phyloP scores from a whole-genome alignment of 2,113 vertebrate species.

The Ictidomys tridecemlineatus region DNA sequence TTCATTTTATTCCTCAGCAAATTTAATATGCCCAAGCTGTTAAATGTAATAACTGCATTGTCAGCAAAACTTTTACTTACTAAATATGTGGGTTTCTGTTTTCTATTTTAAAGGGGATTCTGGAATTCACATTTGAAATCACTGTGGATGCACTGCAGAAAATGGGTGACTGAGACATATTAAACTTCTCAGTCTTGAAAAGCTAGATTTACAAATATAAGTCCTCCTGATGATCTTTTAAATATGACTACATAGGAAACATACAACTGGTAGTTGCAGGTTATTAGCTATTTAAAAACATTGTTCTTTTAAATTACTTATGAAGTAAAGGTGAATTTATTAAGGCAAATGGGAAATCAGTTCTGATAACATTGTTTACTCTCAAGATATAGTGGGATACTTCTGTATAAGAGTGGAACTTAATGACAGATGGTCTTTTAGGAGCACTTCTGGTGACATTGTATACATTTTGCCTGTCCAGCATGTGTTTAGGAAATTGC shows the following conservation, averaged over 20 bases:
- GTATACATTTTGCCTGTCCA: neutral
- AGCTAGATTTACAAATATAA: conserved; percentile 34
- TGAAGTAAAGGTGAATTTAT: neutral
- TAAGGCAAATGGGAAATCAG: neutral
- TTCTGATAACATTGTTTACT: neutral
- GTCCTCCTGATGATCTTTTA: neutral
- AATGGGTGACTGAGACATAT: conserved; percentile 59
- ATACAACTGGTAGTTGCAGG: neutral
- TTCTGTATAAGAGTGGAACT: neutral
- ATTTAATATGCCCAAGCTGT: conserved; percentile 60
- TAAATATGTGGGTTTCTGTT: conserved; percentile 61
- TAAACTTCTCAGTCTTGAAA: conserved; percentile 58
- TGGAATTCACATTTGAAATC: conserved; percentile 63
- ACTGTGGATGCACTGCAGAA: conserved; percentile 57
- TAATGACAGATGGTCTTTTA: neutral
- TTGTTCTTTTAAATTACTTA: neutral
- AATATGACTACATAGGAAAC: neutral
- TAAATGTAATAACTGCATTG: conserved; percentile 66
- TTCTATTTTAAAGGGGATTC: conserved; percentile 61
- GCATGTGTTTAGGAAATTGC: neutral
- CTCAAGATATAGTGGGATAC: neutral
- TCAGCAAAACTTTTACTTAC: conserved; percentile 72
- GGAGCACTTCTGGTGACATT: neutral
- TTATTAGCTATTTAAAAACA: neutral
- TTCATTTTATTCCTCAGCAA: conserved; percentile 72